Conservation (phyloP, 2,797 vertebrate genomes). For the Oryzias dopingdopingensis region DNA sequence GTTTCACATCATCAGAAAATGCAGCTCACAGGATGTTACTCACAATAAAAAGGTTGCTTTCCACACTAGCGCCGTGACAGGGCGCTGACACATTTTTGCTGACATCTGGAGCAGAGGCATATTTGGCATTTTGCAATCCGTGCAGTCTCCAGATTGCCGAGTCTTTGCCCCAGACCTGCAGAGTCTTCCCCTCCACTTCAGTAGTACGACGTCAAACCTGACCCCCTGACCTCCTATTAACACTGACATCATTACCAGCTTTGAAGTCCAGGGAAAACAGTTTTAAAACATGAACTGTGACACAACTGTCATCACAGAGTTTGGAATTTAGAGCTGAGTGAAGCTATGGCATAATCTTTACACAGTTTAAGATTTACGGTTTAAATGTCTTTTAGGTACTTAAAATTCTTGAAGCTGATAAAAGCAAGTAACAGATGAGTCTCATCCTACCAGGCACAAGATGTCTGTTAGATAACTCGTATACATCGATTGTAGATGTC, state of each 20-base stretch:
- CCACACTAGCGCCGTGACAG: conserved; percentile 23
- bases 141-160: conserved; percentile 52
- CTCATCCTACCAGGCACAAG: too few relatives aligned
- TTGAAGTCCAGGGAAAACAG: conserved; percentile 28
- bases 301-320: conserved; percentile 16
- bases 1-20: conserved; percentile 22
- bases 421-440: conserved; percentile 13
- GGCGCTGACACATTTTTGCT: conserved; percentile 41
- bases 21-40: conserved; percentile 27
- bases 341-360: conserved; percentile 3
- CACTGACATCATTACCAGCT: conserved; percentile 45
- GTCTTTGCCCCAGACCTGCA: conserved; percentile 26
- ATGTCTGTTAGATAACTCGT: too few relatives aligned
- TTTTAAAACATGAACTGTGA: conserved; percentile 19
- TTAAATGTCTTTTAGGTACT: conserved; percentile 23
- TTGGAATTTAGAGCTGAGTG: conserved; percentile 30
- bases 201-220: conserved; percentile 45
- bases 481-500: too few relatives aligned
- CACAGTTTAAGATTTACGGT: background rate
- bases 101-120: conserved; percentile 36
- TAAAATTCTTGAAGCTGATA: conserved; percentile 37
- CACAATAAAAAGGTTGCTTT: conserved; percentile 35
- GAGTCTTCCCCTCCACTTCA: conserved; percentile 19
- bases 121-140: conserved; percentile 51
- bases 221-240: conserved; percentile 56